These are phyloP conservation scores for Diplazon laetatorius DNA, from an alignment of 2,888 invertebrate genomes.

Conservation along the genomic window DNA sequence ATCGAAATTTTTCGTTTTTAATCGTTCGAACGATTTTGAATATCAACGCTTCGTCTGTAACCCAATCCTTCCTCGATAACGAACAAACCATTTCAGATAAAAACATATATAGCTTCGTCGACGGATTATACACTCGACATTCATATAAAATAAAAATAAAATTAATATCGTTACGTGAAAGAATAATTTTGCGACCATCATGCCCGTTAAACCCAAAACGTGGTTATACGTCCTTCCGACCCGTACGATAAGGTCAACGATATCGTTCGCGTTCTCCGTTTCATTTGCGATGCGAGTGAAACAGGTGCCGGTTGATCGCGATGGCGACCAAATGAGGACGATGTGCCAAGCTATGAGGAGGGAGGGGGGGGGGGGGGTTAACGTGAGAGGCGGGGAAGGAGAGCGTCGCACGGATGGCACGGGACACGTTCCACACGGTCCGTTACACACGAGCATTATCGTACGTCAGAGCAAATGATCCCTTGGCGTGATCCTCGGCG, in stretches of 20 bases:
- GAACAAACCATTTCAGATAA: too few species aligned
- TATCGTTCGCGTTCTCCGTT: conserved; percentile 4
- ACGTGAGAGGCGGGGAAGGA: background rate
- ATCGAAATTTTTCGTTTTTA: too few species aligned
- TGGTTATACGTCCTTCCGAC: background rate
- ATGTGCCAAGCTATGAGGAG: background rate
- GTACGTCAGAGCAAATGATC: conserved; percentile 75
- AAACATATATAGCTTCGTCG: too few species aligned
- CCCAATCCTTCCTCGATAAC: too few species aligned
- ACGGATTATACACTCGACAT: too few species aligned
- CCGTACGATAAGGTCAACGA: conserved; percentile 1
- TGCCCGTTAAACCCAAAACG: background rate
- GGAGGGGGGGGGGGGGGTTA: background rate
- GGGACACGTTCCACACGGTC: conserved; percentile 62
- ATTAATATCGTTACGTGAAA: background rate
- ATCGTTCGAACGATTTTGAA: too few species aligned
- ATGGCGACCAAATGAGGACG: conserved; percentile 26
- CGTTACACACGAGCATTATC: conserved; percentile 78
- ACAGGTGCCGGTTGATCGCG: conserved; percentile 45
- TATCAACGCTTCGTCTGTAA: too few species aligned
- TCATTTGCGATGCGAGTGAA: conserved; percentile 27
- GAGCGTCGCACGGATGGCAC: conserved; percentile 34
- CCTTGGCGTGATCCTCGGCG: conserved; percentile 61
- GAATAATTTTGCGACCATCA: background rate
- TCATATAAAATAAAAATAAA: background rate